Percentiles rank a stretch among this genome's conserved stretches.
Conservation (phyloP, 2,888 invertebrate species). For the Odontocerum albicorne region DNA sequence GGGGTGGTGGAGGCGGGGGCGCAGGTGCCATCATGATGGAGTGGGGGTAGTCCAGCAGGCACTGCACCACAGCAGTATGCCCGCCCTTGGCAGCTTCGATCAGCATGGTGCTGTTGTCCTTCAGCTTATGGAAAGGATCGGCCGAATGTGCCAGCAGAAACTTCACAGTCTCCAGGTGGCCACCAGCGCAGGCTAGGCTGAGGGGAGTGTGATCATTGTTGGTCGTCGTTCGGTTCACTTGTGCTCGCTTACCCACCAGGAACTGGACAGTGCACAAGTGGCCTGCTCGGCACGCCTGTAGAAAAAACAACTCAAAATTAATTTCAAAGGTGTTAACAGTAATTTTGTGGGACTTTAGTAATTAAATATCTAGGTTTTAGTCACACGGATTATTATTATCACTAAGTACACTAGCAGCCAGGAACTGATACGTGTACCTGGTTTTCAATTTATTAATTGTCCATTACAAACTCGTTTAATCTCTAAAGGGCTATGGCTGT, state of each 20-base stretch:
- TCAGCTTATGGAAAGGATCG: constrained; percentile 94
- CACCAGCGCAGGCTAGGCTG: constrained; percentile 95
- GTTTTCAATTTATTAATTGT: no score
- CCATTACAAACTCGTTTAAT: no score
- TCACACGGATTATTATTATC: no score
- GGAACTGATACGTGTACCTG: no score
- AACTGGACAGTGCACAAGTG: constrained; percentile 96
- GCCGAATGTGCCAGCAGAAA: constrained; percentile 88
- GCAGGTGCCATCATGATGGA: constrained; percentile 72
- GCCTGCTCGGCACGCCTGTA: constrained; percentile 85
- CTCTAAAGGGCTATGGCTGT: no score
- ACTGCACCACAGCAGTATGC: constrained; percentile 92
- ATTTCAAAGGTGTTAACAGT: no score
- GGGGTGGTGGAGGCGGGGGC: constrained; percentile 47
- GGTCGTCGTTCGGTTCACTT: constrained; percentile 86
- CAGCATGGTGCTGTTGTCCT: constrained; percentile 98
- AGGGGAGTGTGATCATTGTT: constrained; percentile 97
- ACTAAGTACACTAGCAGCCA: no score
- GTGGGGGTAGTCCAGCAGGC: constrained; percentile 93
- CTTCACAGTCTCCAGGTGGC: constrained; percentile 92
- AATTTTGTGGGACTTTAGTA: no score
- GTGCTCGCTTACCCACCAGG: constrained; percentile 84
- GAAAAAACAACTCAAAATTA: no score
- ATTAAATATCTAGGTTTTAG: no score
- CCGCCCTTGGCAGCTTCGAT: constrained; percentile 99